A percentile compares a stretch with the other conserved stretches of the same genome.
phyloP scores from a whole-genome alignment of 1,140 invertebrate species.

The Brachionus rotundiformis region DNA sequence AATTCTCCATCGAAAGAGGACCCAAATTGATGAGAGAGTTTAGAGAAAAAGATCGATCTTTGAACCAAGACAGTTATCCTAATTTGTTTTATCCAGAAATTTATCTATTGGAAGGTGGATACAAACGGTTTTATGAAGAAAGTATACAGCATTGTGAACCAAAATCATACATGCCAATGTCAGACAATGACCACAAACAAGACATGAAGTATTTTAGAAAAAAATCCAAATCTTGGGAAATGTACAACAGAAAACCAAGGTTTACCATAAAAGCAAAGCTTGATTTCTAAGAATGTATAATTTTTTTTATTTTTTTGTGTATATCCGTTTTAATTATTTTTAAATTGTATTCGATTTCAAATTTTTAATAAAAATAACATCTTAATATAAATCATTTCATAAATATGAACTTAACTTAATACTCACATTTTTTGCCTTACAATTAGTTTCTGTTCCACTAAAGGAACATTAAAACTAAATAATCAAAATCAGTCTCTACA shows the following conservation, averaged over 20 bases:
- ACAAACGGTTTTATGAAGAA: conserved; percentile 80
- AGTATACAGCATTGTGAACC: background rate
- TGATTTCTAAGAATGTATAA: background rate
- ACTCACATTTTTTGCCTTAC: too few species aligned
- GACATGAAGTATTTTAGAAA: conserved; percentile 41
- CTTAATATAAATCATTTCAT: too few species aligned
- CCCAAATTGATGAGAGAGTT: conserved; percentile 73
- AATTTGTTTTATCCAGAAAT: conserved; percentile 86
- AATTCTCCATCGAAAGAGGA: conserved; percentile 91
- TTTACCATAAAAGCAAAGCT: background rate
- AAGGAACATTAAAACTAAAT: too few species aligned
- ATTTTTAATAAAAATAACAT: background rate
- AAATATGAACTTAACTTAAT: too few species aligned
- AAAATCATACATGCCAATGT: conserved; percentile 29
- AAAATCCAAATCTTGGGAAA: conserved; percentile 37
- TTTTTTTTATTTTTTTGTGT: background rate
- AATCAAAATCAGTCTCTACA: too few species aligned
- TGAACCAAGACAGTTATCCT: conserved; percentile 83
- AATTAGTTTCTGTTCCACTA: too few species aligned
- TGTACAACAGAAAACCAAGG: background rate
- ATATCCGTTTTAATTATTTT: background rate
- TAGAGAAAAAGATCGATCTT: conserved; percentile 77
- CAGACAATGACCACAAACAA: background rate
- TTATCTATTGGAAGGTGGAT: conserved; percentile 90
- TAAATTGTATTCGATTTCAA: background rate